These are phyloP conservation scores for Tineola bisselliella DNA, from an alignment of 2,888 invertebrate genomes.

Conservation along the genomic window DNA sequence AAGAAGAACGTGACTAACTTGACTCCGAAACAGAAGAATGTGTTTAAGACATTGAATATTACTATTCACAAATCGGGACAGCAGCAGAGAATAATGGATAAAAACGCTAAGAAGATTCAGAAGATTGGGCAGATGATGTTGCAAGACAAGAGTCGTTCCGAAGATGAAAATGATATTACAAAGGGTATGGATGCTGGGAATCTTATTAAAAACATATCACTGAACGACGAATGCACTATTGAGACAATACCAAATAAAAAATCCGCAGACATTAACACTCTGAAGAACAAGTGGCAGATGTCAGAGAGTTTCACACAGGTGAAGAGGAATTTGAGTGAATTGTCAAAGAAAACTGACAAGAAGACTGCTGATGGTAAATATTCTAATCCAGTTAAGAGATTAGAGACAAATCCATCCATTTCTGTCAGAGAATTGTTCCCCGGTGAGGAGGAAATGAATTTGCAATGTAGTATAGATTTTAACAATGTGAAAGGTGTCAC, in stretches of 20 bases:
- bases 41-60: constrained; percentile 41
- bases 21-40: constrained; percentile 47
- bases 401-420: constrained; percentile 84
- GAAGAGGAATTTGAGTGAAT: constrained; percentile 55
- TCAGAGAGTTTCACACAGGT: constrained; percentile 62
- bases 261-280: constrained; percentile 52
- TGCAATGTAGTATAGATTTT: constrained; percentile 81
- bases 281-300: constrained; percentile 65
- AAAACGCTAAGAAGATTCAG: constrained; percentile 53
- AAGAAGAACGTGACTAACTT: constrained; percentile 32
- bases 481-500: constrained; percentile 75
- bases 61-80: constrained; percentile 47
- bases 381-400: constrained; percentile 71
- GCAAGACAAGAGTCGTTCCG: constrained; percentile 19
- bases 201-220: constrained; percentile 48
- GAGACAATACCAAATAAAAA: constrained; percentile 63
- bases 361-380: constrained; percentile 53
- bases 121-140: constrained; percentile 49
- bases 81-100: constrained; percentile 49
- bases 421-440: constrained; percentile 84
- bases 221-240: constrained; percentile 70
- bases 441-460: constrained; percentile 83
- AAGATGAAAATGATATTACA: constrained; percentile 9
- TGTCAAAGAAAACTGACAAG: constrained; percentile 54
- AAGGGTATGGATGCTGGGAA: constrained; percentile 25